These are phyloP conservation scores for Nymphalis io DNA, from an alignment of 1,140 invertebrate species.

Conservation along the genomic window DNA sequence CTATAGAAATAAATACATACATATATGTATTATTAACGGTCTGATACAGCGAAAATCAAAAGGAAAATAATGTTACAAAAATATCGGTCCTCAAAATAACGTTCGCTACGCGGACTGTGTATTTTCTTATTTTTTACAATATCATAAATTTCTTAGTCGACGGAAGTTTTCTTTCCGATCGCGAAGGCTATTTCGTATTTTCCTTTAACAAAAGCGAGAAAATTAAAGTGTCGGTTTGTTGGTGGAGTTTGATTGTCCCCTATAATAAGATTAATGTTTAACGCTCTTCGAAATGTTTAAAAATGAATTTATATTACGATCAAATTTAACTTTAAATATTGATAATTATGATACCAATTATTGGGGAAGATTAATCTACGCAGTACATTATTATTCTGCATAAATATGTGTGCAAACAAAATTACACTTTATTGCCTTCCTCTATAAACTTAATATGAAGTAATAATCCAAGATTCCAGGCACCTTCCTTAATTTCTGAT, in stretches of 20 bases:
- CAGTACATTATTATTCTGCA: no score
- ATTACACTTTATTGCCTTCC: no score
- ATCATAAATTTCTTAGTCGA: slow-evolving; percentile 42
- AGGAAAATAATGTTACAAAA: neutral
- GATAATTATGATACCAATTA: no score
- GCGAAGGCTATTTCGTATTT: slow-evolving; percentile 32
- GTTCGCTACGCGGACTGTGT: slow-evolving; percentile 32
- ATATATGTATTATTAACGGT: neutral
- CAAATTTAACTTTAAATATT: no score
- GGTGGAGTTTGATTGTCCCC: slow-evolving; percentile 17
- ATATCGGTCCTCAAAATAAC: slow-evolving; percentile 15
- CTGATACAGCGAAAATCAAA: neutral
- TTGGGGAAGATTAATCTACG: no score
- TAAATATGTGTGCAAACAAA: no score
- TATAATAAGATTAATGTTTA: slow-evolving; percentile 13
- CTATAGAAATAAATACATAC: no score
- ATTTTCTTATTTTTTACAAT: slow-evolving; percentile 41
- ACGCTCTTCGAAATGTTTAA: neutral
- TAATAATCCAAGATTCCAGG: no score
- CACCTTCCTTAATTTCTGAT: no score
- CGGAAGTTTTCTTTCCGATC: slow-evolving; percentile 39
- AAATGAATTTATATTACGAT: neutral
- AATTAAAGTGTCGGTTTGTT: slow-evolving; percentile 26
- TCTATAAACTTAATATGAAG: no score
- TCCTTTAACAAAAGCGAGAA: slow-evolving; percentile 28